A percentile compares a stretch with the other conserved stretches of the same genome.
phyloP scores from a whole-genome alignment of 2,113 vertebrate species.

The Calcarius ornatus region DNA sequence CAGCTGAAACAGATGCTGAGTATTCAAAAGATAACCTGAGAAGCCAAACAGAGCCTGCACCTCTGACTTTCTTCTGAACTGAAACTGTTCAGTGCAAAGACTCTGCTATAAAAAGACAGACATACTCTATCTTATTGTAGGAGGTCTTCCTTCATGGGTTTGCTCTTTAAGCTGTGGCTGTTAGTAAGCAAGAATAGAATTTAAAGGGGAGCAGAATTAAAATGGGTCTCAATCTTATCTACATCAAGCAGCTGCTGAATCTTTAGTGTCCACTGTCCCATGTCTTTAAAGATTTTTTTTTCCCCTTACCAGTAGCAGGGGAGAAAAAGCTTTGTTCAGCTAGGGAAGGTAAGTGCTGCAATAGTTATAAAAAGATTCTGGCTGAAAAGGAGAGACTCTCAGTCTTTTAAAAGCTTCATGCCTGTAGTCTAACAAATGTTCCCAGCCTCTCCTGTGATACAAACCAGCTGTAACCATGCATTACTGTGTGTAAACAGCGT shows the following conservation, averaged over 20 bases:
- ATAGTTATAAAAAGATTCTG: background rate
- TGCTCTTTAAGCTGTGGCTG: slow-evolving; percentile 3
- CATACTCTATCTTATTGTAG: too few species aligned
- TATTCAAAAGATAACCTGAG: background rate
- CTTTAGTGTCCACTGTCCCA: background rate
- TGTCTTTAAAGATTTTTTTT: background rate
- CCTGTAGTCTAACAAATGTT: background rate
- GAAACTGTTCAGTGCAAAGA: background rate
- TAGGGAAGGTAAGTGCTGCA: background rate
- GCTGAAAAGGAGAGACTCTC: background rate
- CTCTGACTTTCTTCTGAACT: background rate
- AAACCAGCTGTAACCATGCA: slow-evolving; percentile 49
- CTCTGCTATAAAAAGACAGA: background rate
- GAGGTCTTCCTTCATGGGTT: background rate
- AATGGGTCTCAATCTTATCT: slow-evolving; percentile 12
- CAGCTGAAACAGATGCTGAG: background rate
- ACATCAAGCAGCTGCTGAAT: slow-evolving; percentile 29
- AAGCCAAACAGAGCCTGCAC: background rate
- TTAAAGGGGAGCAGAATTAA: background rate
- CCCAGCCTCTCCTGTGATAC: slow-evolving; percentile 16
- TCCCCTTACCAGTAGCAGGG: background rate
- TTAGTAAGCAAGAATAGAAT: slow-evolving; percentile 2
- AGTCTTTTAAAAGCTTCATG: background rate
- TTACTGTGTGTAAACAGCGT: slow-evolving; percentile 40
- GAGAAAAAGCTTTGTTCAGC: background rate